phyloP scores from a whole-genome alignment of 2,888 invertebrate genomes.

The Acronicta psi region DNA sequence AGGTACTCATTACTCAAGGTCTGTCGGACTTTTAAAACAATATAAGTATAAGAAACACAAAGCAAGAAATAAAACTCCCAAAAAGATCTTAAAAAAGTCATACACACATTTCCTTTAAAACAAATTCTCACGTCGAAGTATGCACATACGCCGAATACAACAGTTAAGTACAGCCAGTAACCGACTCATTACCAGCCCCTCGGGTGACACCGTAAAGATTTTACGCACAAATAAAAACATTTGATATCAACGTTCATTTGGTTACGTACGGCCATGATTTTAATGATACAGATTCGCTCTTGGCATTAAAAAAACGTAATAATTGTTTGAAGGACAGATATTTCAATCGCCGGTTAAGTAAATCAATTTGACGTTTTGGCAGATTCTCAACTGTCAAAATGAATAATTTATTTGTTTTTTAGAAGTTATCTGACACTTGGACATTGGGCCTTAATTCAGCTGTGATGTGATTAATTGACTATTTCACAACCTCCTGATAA shows the following conservation, averaged over 20 bases:
- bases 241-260: slow-evolving; percentile 46
- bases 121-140: slow-evolving; percentile 18
- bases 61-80: background rate
- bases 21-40: too few species aligned
- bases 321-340: background rate
- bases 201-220: slow-evolving; percentile 36
- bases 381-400: too few species aligned
- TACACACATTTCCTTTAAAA: slow-evolving; percentile 8
- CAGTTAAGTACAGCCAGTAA: slow-evolving; percentile 35
- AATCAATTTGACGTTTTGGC: too few species aligned
- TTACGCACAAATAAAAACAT: slow-evolving; percentile 47
- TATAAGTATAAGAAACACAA: too few species aligned
- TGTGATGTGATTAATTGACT: too few species aligned
- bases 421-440: too few species aligned
- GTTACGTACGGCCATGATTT: slow-evolving; percentile 28
- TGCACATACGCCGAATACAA: slow-evolving; percentile 24
- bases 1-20: too few species aligned
- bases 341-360: background rate
- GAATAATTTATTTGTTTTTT: too few species aligned
- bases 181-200: slow-evolving; percentile 39
- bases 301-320: background rate
- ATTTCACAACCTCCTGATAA: too few species aligned
- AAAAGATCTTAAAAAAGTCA: background rate
- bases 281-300: slow-evolving; percentile 18
- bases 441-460: too few species aligned